Base-by-base conservation (phyloP, 2,797 vertebrate genomes). In the Halcyon leucocephala region DNA sequence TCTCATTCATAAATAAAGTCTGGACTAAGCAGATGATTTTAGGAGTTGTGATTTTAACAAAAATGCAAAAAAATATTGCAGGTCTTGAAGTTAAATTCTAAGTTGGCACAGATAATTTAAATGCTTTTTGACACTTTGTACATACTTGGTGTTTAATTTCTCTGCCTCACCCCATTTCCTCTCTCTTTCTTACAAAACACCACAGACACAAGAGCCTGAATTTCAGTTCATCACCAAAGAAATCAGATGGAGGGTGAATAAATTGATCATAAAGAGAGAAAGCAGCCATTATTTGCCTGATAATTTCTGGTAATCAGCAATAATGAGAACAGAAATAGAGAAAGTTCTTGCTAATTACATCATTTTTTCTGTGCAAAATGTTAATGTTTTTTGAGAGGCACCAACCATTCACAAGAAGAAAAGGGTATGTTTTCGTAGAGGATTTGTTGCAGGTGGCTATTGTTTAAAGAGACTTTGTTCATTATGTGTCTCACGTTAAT, bases 291-390 rank as follows among this genome's bases (percentile, higher is more conserved):
- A 93, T 97, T 96, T 94, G 82, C 83, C 37, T 89, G 84, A 92
- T 95, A 90, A 95, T 97, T 95, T 97, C 91, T 95, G 83, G 83
- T 93, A 95, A 96, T 97, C 95, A 96, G 76, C 89, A 86, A 93
- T 97, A 95, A 97, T 91, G 94, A 95, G 94, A 94, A 78, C 65
- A 95, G 86, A 95, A 97, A 97, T 86, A 94, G 90, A 88, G 76
- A 92, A 96, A 93, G 70, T 93, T 96, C 73, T 89, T 89, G 66
- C 60, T 97, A 96, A 97, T 97, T 92, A 29, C 84, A 83, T 79
- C 69, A 55, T 81, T 93, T 95, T 89, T 87, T 76, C 79, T 89
- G 54, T 86, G 41, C 76, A 80, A 93, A 93, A 93, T 90, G 94
- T 84, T 92, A 94, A 96, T 85, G 82, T 87, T 94, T 96, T 65